Evolutionary conservation across 1,140 invertebrate species (phyloP).

Genomic region (Cydia amplana): DNA sequence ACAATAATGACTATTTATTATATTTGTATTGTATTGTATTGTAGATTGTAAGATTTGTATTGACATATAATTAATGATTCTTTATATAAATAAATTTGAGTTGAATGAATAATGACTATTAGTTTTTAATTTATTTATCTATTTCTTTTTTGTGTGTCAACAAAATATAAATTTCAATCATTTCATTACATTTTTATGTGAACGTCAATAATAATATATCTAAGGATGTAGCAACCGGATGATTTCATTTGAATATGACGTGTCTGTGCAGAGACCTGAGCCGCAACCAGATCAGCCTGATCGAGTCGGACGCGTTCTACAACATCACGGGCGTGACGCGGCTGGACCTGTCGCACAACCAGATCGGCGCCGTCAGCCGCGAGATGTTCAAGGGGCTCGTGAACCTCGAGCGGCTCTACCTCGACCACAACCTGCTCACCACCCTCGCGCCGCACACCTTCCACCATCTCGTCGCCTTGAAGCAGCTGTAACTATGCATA

Average conservation of each 20-base stretch:
- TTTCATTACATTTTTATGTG: neutral
- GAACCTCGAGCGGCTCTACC: conserved; percentile 83
- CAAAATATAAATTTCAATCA: no score
- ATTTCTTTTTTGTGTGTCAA: no score
- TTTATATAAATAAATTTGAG: no score
- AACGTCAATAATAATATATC: no score
- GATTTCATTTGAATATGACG: neutral
- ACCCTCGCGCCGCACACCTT: conserved; percentile 84
- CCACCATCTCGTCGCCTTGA: conserved; percentile 82
- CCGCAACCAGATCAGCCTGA: conserved; percentile 87
- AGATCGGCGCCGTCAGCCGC: conserved; percentile 82
- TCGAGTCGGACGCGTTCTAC: conserved; percentile 87
- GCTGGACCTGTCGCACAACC: conserved; percentile 85
- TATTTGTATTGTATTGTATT: no score
- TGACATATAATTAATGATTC: no score
- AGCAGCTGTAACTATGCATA: conserved; percentile 86
- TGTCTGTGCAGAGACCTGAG: conserved; percentile 83
- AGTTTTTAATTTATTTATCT: no score
- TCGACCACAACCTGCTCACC: conserved; percentile 85
- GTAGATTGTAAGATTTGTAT: no score
- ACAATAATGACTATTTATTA: no score
- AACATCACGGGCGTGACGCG: conserved; percentile 84
- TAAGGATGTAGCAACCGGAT: no score
- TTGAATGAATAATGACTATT: no score
- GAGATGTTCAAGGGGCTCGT: conserved; percentile 82